A percentile compares a stretch with the other conserved stretches of the same genome.
Conservation (phyloP, 2,797 vertebrate genomes). For the Malacoctenus gilli region DNA sequence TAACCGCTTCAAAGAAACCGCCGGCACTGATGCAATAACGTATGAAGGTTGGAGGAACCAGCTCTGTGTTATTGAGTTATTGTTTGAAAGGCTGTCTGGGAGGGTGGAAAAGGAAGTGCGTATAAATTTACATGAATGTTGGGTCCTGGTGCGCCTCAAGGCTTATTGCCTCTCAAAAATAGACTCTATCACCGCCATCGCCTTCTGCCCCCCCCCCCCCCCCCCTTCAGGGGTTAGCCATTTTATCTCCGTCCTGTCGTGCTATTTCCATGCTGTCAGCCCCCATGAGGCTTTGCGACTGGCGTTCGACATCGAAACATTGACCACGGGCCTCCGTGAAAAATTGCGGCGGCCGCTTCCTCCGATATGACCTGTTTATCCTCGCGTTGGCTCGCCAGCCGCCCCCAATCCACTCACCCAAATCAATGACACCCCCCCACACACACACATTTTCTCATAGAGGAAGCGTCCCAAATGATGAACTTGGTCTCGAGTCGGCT, state of each 20-base stretch:
- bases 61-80: conserved; percentile 58
- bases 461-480: conserved; percentile 40
- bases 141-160: conserved; percentile 7
- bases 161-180: conserved; percentile 45
- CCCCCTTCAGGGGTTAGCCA: conserved; percentile 19
- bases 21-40: conserved; percentile 64
- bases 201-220: conserved; percentile 17
- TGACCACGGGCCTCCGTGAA: conserved; percentile 56
- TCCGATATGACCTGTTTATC: conserved; percentile 57
- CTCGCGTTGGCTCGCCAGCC: conserved; percentile 22
- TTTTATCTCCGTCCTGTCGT: conserved; percentile 12
- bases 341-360: conserved; percentile 41
- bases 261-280: conserved; percentile 28
- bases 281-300: conserved; percentile 44
- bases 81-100: conserved; percentile 54
- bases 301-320: conserved; percentile 32
- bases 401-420: conserved; percentile 47
- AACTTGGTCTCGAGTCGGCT: conserved; percentile 41
- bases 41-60: conserved; percentile 59
- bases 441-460: too few species aligned
- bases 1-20: conserved; percentile 63
- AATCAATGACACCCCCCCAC: conserved; percentile 65
- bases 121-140: conserved; percentile 35
- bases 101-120: conserved; percentile 51
- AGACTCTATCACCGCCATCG: conserved; percentile 35